A percentile compares a stretch with the other conserved stretches of the same genome.
These are phyloP conservation scores for Monopis laevigella DNA, from an alignment of 2,888 invertebrate genomes.

Conservation along the genomic window DNA sequence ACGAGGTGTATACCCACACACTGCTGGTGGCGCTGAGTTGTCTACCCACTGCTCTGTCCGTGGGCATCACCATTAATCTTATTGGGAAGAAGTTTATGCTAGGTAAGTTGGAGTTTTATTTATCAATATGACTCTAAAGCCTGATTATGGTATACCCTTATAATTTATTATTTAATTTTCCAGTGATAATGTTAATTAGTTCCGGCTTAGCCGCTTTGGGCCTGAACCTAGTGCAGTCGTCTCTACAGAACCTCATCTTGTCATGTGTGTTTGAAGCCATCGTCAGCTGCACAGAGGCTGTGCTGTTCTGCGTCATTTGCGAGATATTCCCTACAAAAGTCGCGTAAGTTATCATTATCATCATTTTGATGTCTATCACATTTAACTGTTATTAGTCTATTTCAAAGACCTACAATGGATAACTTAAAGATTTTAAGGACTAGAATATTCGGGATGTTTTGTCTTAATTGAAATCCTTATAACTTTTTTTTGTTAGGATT, in stretches of 20 bases:
- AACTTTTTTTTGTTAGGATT: too few relatives aligned
- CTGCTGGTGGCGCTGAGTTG: slow-evolving; percentile 67
- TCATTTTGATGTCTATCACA: too few relatives aligned
- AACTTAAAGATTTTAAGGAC: too few relatives aligned
- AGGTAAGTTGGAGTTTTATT: slow-evolving; percentile 42
- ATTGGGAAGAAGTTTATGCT: slow-evolving; percentile 67
- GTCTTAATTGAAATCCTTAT: too few relatives aligned
- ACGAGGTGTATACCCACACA: slow-evolving; percentile 63
- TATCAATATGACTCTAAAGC: neutral
- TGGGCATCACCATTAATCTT: slow-evolving; percentile 66
- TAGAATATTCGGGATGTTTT: too few relatives aligned
- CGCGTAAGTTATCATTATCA: slow-evolving; percentile 44
- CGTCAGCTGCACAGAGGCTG: slow-evolving; percentile 69
- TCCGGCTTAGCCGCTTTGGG: slow-evolving; percentile 64
- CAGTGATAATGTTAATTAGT: slow-evolving; percentile 65
- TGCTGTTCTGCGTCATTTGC: slow-evolving; percentile 69
- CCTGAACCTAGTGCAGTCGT: slow-evolving; percentile 62
- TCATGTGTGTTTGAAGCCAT: slow-evolving; percentile 69
- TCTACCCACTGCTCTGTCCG: slow-evolving; percentile 62
- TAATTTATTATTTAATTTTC: slow-evolving; percentile 21
- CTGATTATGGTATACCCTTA: too few relatives aligned
- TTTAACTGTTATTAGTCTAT: too few relatives aligned
- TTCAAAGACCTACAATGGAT: too few relatives aligned
- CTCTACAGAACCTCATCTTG: slow-evolving; percentile 59
- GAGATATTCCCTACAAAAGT: slow-evolving; percentile 69